Evolutionary conservation across 2,888 invertebrate species (phyloP).

Genomic region (Lasius fuliginosus): DNA sequence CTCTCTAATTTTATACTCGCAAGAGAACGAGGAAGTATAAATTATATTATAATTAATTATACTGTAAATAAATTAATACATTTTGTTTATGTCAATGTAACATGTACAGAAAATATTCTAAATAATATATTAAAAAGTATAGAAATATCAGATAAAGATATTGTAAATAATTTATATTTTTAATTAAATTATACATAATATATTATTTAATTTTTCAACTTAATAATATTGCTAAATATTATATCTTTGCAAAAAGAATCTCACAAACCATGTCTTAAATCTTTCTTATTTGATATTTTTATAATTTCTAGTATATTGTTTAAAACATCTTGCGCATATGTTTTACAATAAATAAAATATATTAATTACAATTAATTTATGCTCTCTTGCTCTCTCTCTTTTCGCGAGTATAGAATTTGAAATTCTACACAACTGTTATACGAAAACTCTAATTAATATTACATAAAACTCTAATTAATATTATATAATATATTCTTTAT

Average conservation of each 20-base stretch:
- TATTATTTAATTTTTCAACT: neutral
- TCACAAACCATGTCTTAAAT: neutral
- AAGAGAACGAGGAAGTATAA: neutral
- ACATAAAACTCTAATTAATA: no score
- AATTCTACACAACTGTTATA: neutral
- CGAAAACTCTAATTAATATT: neutral
- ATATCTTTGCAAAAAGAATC: neutral
- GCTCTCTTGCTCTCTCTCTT: neutral
- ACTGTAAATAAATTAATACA: neutral
- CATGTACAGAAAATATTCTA: neutral
- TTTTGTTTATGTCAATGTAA: neutral
- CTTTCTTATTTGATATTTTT: neutral
- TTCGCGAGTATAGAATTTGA: neutral
- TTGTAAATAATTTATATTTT: neutral
- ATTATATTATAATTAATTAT: neutral
- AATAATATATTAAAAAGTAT: neutral
- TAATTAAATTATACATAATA: neutral
- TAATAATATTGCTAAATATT: neutral
- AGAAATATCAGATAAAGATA: neutral
- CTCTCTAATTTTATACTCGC: constrained; percentile 58
- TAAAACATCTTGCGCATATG: neutral
- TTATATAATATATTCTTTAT: no score
- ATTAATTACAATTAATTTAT: neutral
- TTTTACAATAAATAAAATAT: neutral
- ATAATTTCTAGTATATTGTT: neutral